Base-by-base conservation (phyloP, 2,797 vertebrate species). In the Channa striata region DNA sequence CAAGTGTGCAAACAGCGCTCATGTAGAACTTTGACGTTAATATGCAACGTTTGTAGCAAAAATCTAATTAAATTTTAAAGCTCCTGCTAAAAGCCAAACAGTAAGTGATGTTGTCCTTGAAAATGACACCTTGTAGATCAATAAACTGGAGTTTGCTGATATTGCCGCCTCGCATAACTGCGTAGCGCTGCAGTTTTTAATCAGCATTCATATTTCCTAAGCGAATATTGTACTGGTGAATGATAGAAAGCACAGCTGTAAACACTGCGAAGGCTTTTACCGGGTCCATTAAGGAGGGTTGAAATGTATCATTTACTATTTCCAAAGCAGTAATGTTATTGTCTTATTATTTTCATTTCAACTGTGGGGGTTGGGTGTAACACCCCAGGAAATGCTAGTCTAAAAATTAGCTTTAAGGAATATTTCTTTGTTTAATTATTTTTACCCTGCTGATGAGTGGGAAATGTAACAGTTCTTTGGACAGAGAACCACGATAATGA, bases 161-260 rank as follows among this genome's bases (percentile, higher is more conserved):
- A 46, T 60, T 68, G 65, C 56, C 8, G 58, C 52, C 13, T 70
- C 11, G 17, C 43, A 21, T 68, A 42, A 56, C 71, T 23, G 23
- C 54, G 11, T 36, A 34, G 53, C 57, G 53, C 47, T 25, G 3
- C 30, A 23, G 25, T 21, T 63, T 66, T 53, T 59, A 65, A 66
- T 78, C 8, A 46, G 30, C 58, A 67, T 78, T 59, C 51, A 84
- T 77, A 64, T 69, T 76, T 72, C 20, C 80, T 78, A 42, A 63
- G 14, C 20, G 47, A 33, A 59, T 43, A 59, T 36, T 62, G 50
- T 21, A 25, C 36, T 66, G 11, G 37, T 67, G 50, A 60, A 63
- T 44, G 43, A 58, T 49, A 72, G 47, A 47, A 13, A 50, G 20
- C 48, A 20, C 42, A 56, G 11, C 42, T 60, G 40, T 64, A 48